phyloP scores from a whole-genome alignment of 2,888 invertebrate genomes.

The Drosophila nr. perissopoda region DNA sequence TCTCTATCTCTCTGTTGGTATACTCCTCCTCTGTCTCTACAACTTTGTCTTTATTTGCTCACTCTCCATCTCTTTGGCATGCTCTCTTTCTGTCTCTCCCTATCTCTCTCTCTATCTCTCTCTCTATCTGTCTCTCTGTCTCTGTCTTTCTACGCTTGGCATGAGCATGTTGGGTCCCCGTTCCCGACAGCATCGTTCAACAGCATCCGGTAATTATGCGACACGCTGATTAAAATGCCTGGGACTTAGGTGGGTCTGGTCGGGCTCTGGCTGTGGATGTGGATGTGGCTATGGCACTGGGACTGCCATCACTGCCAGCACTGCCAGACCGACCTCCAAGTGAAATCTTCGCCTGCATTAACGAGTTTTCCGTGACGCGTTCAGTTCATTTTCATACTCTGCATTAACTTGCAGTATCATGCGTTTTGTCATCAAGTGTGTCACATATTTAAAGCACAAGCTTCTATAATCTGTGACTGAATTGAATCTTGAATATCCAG shows the following conservation, averaged over 20 bases:
- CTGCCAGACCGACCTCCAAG: slow-evolving; percentile 69
- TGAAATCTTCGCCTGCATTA: slow-evolving; percentile 80
- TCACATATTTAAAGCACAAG: neutral
- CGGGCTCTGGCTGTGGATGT: slow-evolving; percentile 27
- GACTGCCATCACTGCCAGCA: neutral
- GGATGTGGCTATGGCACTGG: slow-evolving; percentile 7
- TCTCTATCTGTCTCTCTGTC: slow-evolving; percentile 1
- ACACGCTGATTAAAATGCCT: slow-evolving; percentile 85
- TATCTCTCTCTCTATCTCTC: neutral
- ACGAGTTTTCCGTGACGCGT: slow-evolving; percentile 80
- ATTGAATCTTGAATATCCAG: neutral
- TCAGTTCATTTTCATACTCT: slow-evolving; percentile 48
- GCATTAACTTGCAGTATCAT: neutral
- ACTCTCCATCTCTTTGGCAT: slow-evolving; percentile 3
- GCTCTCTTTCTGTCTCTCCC: neutral
- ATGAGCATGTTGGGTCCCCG: slow-evolving; percentile 43
- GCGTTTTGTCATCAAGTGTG: neutral
- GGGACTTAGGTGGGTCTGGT: slow-evolving; percentile 76
- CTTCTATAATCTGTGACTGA: neutral
- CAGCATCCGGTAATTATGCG: slow-evolving; percentile 85
- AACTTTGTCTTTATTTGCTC: neutral
- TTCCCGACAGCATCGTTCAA: slow-evolving; percentile 63
- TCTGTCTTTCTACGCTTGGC: slow-evolving; percentile 49
- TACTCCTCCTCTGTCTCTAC: neutral
- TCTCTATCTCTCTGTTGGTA: neutral